Conservation (phyloP, 2,113 vertebrate species). For the Synodontis membranacea region DNA sequence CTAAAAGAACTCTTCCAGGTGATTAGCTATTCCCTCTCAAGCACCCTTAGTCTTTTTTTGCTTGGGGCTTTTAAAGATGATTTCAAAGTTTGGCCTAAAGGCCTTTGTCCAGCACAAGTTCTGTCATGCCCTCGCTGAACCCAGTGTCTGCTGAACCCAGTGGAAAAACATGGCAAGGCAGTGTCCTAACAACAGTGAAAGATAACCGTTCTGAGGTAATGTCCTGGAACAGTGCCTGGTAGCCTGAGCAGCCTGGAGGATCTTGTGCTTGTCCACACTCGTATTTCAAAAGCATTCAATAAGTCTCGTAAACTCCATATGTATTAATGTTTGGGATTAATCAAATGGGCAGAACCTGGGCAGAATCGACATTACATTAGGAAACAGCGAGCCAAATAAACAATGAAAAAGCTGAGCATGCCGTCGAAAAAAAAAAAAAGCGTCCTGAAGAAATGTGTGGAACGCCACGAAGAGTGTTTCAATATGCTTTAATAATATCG, state of each 20-base stretch:
- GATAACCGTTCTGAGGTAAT: constrained; percentile 42
- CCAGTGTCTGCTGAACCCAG: background rate
- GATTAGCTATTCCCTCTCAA: background rate
- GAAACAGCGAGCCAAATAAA: constrained; percentile 27
- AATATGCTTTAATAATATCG: background rate
- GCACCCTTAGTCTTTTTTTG: constrained; percentile 12
- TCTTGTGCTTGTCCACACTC: constrained; percentile 21
- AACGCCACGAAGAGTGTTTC: background rate
- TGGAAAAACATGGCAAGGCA: constrained; percentile 14
- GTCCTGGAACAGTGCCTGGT: constrained; percentile 19
- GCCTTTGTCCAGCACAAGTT: constrained; percentile 3
- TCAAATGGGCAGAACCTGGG: background rate
- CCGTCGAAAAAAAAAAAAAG: background rate
- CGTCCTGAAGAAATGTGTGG: background rate
- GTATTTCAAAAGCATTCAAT: background rate
- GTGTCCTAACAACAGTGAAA: constrained; percentile 35
- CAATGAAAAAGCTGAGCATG: background rate
- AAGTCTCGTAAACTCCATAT: background rate
- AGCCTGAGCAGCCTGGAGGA: constrained; percentile 7
- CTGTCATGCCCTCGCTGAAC: constrained; percentile 4
- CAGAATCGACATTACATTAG: constrained; percentile 7
- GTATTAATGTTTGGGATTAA: constrained; percentile 9
- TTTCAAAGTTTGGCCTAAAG: background rate
- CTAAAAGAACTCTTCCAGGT: background rate
- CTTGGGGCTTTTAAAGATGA: background rate